Evolutionary conservation across 2,113 vertebrate species (phyloP).

Genomic region (Pitta sordida): DNA sequence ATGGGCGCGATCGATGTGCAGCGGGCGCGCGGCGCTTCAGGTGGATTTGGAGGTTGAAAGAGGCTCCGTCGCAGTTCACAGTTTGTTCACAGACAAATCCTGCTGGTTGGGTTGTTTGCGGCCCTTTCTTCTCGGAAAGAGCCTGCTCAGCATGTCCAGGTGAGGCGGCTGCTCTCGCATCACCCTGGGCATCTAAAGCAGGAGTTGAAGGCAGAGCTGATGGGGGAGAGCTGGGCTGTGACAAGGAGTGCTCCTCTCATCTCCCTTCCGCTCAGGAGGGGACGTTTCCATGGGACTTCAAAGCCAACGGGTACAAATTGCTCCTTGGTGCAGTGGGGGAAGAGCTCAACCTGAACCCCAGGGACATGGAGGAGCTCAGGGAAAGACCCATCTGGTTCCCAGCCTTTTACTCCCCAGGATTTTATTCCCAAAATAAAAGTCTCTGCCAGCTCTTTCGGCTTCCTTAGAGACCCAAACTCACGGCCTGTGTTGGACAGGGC

Average conservation of each 20-base stretch:
- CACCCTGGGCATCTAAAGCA: slow-evolving; percentile 28
- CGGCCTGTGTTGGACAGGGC: background rate
- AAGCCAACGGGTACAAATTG: background rate
- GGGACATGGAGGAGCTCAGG: background rate
- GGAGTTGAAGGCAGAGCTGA: background rate
- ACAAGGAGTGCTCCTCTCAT: background rate
- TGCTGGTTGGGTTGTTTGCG: background rate
- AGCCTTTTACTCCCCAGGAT: no score
- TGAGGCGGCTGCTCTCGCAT: background rate
- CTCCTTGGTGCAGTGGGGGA: background rate
- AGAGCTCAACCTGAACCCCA: rapidly evolving
- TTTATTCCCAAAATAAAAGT: no score
- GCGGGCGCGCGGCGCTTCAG: background rate
- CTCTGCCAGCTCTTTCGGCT: rapidly evolving
- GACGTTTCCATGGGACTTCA: background rate
- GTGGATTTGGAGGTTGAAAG: slow-evolving; percentile 62
- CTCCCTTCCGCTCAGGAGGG: background rate
- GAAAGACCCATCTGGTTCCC: background rate
- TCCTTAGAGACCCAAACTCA: background rate
- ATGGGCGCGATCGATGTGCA: slow-evolving; percentile 17
- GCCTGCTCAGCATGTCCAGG: slow-evolving; percentile 40
- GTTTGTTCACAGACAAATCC: slow-evolving; percentile 68
- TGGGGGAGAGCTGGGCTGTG: background rate
- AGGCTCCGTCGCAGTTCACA: slow-evolving; percentile 46
- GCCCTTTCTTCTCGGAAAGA: slow-evolving; percentile 50